A percentile compares a stretch with the other conserved stretches of the same genome.
Evolutionary conservation across 2,797 vertebrate genomes (phyloP).

Genomic region (Poeciliopsis infans): DNA sequence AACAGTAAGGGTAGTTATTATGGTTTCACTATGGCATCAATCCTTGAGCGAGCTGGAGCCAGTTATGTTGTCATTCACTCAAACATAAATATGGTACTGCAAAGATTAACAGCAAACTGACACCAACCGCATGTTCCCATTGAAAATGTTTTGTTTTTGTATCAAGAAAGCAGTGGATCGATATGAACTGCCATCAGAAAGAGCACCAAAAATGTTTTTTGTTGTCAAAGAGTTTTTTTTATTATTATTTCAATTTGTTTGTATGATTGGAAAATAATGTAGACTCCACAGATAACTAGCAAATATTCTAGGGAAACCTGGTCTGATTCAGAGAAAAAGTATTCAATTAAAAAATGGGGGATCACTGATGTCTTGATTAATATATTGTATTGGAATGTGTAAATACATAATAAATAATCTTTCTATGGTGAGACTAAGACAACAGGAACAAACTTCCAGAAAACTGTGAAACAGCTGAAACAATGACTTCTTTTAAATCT

Average conservation of each 20-base stretch:
- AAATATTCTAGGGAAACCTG: background rate
- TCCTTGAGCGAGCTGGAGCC: slow-evolving; percentile 58
- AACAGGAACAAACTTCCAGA: background rate
- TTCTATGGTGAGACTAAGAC: background rate
- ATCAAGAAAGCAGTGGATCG: background rate
- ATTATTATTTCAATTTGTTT: background rate
- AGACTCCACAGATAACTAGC: background rate
- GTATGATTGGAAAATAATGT: background rate
- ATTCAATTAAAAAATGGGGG: background rate
- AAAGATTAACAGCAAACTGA: background rate
- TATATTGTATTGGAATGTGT: background rate
- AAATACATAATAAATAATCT: background rate
- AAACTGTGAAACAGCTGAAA: too few relatives aligned
- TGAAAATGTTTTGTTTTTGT: background rate
- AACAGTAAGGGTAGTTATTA: slow-evolving; percentile 65
- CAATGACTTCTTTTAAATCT: too few relatives aligned
- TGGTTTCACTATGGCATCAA: slow-evolving; percentile 68
- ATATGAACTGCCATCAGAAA: background rate
- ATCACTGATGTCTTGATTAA: background rate
- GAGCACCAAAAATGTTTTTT: background rate
- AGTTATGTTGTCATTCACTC: slow-evolving; percentile 32
- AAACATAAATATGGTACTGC: slow-evolving; percentile 1
- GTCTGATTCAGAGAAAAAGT: background rate
- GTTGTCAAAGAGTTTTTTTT: background rate
- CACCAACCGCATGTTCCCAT: background rate